Conservation (phyloP, 2,113 vertebrate species). For the Tautogolabrus adspersus region DNA sequence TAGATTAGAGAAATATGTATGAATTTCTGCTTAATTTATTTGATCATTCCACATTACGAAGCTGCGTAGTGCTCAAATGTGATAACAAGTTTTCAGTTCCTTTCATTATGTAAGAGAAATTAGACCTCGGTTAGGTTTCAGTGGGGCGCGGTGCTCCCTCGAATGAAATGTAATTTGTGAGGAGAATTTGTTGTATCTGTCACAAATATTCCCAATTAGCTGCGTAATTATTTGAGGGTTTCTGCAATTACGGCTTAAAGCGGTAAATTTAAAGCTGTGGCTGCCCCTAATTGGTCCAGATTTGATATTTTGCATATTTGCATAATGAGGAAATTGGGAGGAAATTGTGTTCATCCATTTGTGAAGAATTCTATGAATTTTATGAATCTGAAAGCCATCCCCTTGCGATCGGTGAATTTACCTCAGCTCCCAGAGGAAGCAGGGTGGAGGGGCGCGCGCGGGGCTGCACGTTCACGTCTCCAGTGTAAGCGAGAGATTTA, state of each 20-base stretch:
- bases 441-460: conserved; percentile 26
- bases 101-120: conserved; percentile 99
- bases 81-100: conserved; percentile 98
- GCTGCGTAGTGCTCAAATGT: conserved; percentile 97
- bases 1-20: conserved; percentile 97
- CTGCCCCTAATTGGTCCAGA: conserved; percentile 99
- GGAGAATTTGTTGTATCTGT: conserved; percentile 99
- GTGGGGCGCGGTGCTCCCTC: conserved; percentile 93
- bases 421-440: conserved; percentile 91
- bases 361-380: conserved; percentile 98
- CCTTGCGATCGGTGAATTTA: conserved; percentile 94
- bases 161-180: conserved; percentile 99
- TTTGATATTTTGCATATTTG: conserved; percentile 99
- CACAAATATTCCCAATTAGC: conserved; percentile 99
- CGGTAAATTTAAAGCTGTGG: conserved; percentile 98
- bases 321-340: conserved; percentile 99
- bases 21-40: conserved; percentile 98
- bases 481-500: conserved; percentile 41
- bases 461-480: conserved; percentile 55
- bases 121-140: conserved; percentile 96
- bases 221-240: conserved; percentile 99
- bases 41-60: conserved; percentile 99
- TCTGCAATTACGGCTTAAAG: conserved; percentile 99
- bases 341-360: conserved; percentile 99
- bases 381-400: conserved; percentile 99